Evolutionary conservation across 2,888 invertebrate genomes (phyloP), one percentile per base, ranked within the genome.

Genomic region (Bimastos eiseni): DNA sequence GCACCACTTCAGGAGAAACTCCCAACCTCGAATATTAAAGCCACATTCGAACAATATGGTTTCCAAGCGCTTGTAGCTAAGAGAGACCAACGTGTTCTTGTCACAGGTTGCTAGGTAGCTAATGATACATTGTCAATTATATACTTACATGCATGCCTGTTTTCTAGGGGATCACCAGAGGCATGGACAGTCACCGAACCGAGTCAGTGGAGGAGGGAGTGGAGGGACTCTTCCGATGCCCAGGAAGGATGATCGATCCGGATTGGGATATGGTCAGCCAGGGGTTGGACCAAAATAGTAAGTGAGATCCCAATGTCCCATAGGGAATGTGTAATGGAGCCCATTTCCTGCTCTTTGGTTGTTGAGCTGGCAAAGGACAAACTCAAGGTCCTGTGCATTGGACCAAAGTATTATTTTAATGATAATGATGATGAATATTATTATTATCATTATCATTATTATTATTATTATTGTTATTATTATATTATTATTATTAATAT

Each of bases 261-360:
- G 90, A 5, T 86, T 88, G 21, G 90, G 91, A 84, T 90, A 90
- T 38, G 89, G 90, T 37, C 90, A 90, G 34, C 84, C 91, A 24
- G n/a, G 91, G 21, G 90, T 89, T 3, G 88, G 90, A 24, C 90
- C 90, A 15, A 91, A 92, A 89, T 92, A 91, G 92, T 92, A 84
- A 90, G 91, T 91, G 6, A 90, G n/a, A 13, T 34, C 34, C 8
- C 24, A 30, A n/a, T 70, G 70, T 70, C 0, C 70, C n/a, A 70
- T n/a, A n/a, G 30, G 70, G 70, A 70, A 70, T 8, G 11, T 70
- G 70, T 30, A n/a, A n/a, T n/a, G 30, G 30, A 0, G 30, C 6
- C 1, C 70, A 70, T 70, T 30, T 49, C 70, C 70, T 6, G n/a
- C n/a, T 70, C 30, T 30, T 24, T n/a, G 30, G n/a, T 8, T 11